These are phyloP conservation scores for Phrynosoma platyrhinos DNA, from an alignment of 2,113 vertebrate species.

Conservation along the genomic window DNA sequence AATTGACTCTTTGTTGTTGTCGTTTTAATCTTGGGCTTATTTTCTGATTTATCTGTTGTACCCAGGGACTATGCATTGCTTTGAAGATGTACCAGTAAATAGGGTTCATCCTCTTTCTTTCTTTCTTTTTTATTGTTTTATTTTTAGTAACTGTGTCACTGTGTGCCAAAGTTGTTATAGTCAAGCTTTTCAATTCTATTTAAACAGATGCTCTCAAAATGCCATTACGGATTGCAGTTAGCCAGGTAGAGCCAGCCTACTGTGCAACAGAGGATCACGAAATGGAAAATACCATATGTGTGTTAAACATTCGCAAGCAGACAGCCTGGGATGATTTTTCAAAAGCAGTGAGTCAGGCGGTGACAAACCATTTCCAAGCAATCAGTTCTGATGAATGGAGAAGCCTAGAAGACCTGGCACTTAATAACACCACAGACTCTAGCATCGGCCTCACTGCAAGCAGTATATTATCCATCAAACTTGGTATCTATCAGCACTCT, in stretches of 20 bases:
- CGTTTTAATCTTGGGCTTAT: not conserved
- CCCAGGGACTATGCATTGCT: not conserved
- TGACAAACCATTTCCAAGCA: slow-evolving; percentile 83
- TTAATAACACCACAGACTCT: slow-evolving; percentile 73
- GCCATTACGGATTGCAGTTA: slow-evolving; percentile 81
- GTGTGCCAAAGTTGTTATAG: slow-evolving; percentile 20
- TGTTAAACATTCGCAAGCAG: slow-evolving; percentile 81
- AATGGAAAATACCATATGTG: slow-evolving; percentile 78
- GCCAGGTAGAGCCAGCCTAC: slow-evolving; percentile 72
- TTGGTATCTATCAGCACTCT: slow-evolving; percentile 79
- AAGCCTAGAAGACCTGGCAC: slow-evolving; percentile 74
- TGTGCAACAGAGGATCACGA: slow-evolving; percentile 77
- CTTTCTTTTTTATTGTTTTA: not conserved
- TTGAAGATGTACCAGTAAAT: not conserved
- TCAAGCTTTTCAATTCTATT: slow-evolving; percentile 58
- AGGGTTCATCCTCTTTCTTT: not conserved
- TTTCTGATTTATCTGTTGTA: not conserved
- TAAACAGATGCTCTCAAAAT: slow-evolving; percentile 83
- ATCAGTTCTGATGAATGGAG: slow-evolving; percentile 84
- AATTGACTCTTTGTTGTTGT: no score
- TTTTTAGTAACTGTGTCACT: not conserved
- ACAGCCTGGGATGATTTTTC: slow-evolving; percentile 86
- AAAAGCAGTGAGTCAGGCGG: slow-evolving; percentile 79
- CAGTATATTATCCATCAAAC: slow-evolving; percentile 78
- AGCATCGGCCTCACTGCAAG: slow-evolving; percentile 78